Evolutionary conservation across 1,140 invertebrate genomes (phyloP), one percentile per base, ranked within the genome.

Genomic region (Thalassaphorura encarpata): DNA sequence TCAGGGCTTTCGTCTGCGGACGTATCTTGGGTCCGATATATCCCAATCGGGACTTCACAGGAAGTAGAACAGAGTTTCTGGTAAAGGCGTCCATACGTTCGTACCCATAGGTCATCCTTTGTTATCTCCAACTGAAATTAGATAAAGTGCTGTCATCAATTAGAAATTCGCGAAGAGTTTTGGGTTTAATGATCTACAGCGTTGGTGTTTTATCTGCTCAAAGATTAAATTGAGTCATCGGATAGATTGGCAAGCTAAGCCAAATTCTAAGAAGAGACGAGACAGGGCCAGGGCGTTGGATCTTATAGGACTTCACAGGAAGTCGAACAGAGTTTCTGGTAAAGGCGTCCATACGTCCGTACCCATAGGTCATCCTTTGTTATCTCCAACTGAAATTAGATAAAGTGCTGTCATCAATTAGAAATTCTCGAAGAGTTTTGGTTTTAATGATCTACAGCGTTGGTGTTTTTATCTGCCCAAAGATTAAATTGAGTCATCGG

Each of bases 281-380:
- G n/a, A n/a, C n/a, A n/a, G n/a, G n/a, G n/a, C n/a, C n/a, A n/a
- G n/a, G n/a, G n/a, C n/a, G n/a, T n/a, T n/a, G n/a, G n/a, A n/a
- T n/a, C n/a, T n/a, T n/a, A n/a, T n/a, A n/a, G 94, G 67, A 98
- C 96, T 75, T 97, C 94, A 75, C 91, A 97, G n/a, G 91, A 93
- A 1, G 92, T 96, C 16, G 93, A 96, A 73, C 93, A 97, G 40
- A 98, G 78, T 74, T 97, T 97, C 75, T 98, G 94, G 72, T 97
- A 98, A 23, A 98, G 75, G 39, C 94, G 80, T 19, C 94, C 94
- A 69, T 97, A 98, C 0, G 94, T 97, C 67, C 92, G 78, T 65
- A 98, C 96, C 94, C 94, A 97, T 81, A 96, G 84, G 71, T 98
- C 94, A 52, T 96, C 91, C 71, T 94, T 92, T 1, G 85, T 87